These are phyloP conservation scores for Drosophila subsilvestris DNA, from an alignment of 2,888 invertebrate species.

Conservation along the genomic window DNA sequence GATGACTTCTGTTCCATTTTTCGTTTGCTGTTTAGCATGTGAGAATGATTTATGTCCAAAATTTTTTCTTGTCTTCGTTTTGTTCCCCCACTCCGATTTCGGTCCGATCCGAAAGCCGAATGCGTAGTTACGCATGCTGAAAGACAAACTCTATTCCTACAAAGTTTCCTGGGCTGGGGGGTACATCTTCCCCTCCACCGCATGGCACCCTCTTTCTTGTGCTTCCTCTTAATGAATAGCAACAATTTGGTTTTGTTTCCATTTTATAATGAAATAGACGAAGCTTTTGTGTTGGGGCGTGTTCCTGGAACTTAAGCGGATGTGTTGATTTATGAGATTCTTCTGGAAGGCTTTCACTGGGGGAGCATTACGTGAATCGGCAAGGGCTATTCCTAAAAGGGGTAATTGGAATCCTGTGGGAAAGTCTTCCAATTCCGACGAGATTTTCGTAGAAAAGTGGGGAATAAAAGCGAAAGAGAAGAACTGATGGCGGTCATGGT, in stretches of 20 bases:
- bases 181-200: constrained; percentile 16
- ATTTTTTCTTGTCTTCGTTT: constrained; percentile 40
- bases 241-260: constrained; percentile 60
- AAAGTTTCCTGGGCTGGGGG: constrained; percentile 27
- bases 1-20: background rate
- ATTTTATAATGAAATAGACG: constrained; percentile 52
- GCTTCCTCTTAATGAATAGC: constrained; percentile 60
- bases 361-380: constrained; percentile 60
- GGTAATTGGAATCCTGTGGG: constrained; percentile 67
- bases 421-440: constrained; percentile 34
- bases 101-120: constrained; percentile 61
- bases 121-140: constrained; percentile 71
- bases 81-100: constrained; percentile 29
- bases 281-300: constrained; percentile 54
- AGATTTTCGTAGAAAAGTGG: background rate
- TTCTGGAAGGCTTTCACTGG: constrained; percentile 31
- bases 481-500: constrained; percentile 69
- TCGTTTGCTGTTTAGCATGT: constrained; percentile 55
- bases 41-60: constrained; percentile 73
- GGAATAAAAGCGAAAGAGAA: background rate
- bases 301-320: constrained; percentile 76
- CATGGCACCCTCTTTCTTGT: background rate
- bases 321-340: constrained; percentile 74
- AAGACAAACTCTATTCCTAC: constrained; percentile 27
- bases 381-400: constrained; percentile 45